Conservation (phyloP, 2,113 vertebrate genomes). For the Urocitellus parryii region DNA sequence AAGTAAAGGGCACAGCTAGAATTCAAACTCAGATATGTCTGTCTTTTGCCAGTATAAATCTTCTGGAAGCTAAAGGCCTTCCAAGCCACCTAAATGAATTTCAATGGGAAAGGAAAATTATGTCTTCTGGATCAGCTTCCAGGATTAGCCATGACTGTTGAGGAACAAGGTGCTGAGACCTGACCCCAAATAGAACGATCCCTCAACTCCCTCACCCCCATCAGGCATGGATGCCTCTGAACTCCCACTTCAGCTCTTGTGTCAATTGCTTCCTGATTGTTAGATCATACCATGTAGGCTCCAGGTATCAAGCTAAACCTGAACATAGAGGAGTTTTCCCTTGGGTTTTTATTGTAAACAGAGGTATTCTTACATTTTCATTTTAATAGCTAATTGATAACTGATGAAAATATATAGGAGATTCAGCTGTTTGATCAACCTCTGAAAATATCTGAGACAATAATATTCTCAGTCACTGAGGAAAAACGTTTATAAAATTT, state of each 20-base stretch:
- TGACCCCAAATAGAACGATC: not conserved
- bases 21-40: not conserved
- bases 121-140: not conserved
- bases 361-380: not conserved
- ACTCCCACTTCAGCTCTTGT: not conserved
- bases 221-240: not conserved
- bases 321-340: not conserved
- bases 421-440: slow-evolving; percentile 33
- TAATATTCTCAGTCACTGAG: slow-evolving; percentile 30
- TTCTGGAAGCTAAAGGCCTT: not conserved
- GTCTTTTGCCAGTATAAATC: not conserved
- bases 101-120: not conserved
- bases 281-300: not conserved
- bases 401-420: slow-evolving; percentile 41
- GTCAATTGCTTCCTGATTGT: not conserved
- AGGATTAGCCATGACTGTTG: not conserved
- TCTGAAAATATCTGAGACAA: slow-evolving; percentile 14
- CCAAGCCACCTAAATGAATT: not conserved
- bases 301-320: slow-evolving; percentile 8
- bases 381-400: slow-evolving; percentile 19
- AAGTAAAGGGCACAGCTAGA: not conserved
- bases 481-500: slow-evolving; percentile 31
- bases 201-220: not conserved
- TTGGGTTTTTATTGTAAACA: slow-evolving; percentile 10
- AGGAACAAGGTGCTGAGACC: not conserved